phyloP scores from a whole-genome alignment of 2,797 vertebrate species.

The Loriculus beryllinus region DNA sequence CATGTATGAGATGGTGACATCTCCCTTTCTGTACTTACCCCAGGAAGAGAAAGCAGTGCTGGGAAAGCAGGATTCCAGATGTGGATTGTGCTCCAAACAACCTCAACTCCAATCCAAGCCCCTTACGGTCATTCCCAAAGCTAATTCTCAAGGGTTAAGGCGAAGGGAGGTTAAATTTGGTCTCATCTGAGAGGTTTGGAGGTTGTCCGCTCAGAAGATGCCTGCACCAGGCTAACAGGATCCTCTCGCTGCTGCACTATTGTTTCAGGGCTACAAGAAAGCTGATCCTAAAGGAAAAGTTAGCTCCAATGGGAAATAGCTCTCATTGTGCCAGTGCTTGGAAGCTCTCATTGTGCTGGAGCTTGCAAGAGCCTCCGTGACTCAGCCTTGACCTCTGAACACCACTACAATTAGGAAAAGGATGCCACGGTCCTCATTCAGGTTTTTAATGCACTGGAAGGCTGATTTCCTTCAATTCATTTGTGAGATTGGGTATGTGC shows the following conservation, averaged over 20 bases:
- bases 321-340: not conserved
- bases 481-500: rapidly evolving
- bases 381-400: constrained; percentile 6
- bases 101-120: not conserved
- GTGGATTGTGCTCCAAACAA: not conserved
- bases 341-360: not conserved
- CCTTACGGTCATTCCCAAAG: not conserved
- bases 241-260: not conserved
- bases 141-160: not conserved
- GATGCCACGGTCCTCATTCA: not conserved
- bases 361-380: not conserved
- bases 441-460: not conserved
- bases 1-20: rapidly evolving
- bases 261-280: not conserved
- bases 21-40: not conserved
- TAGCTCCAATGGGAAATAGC: not conserved
- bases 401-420: not conserved
- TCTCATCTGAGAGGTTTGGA: not conserved
- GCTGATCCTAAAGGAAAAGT: not conserved
- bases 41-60: not conserved
- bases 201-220: not conserved
- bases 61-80: not conserved
- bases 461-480: constrained; percentile 19
- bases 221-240: not conserved
- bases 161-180: not conserved